phyloP scores from a whole-genome alignment of 2,797 vertebrate genomes.

The Acropternis orthonyx region DNA sequence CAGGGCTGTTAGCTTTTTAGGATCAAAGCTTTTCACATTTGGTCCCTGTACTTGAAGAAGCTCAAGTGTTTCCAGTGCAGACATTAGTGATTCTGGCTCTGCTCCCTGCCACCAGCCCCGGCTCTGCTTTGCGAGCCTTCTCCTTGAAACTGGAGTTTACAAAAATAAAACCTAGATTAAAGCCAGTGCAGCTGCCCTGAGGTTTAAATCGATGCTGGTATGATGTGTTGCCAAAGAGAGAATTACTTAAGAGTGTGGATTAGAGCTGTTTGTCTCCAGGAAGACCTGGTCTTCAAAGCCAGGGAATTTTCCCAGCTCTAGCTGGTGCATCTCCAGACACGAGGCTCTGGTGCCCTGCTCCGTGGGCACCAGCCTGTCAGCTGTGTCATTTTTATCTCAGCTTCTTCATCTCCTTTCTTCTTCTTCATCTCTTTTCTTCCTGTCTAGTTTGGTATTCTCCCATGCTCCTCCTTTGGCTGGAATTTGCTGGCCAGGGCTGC shows the following conservation, averaged over 20 bases:
- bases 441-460: background rate
- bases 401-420: background rate
- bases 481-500: background rate
- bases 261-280: conserved; percentile 56
- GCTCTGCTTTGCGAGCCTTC: background rate
- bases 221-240: conserved; percentile 67
- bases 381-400: background rate
- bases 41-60: conserved; percentile 27
- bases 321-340: conserved; percentile 6
- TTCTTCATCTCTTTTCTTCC: background rate
- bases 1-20: conserved; percentile 14
- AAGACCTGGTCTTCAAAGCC: conserved; percentile 55
- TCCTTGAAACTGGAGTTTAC: conserved; percentile 11
- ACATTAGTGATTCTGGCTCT: background rate
- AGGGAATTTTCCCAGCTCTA: conserved; percentile 45
- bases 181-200: conserved; percentile 37
- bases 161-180: conserved; percentile 19
- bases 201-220: conserved; percentile 50
- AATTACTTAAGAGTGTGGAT: conserved; percentile 61
- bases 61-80: conserved; percentile 3
- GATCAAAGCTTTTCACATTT: conserved; percentile 63
- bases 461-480: background rate
- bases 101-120: conserved; percentile 55
- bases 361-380: background rate
- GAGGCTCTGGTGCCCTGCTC: background rate